phyloP scores from a whole-genome alignment of 2,797 vertebrate genomes.

The Remorina albescens region DNA sequence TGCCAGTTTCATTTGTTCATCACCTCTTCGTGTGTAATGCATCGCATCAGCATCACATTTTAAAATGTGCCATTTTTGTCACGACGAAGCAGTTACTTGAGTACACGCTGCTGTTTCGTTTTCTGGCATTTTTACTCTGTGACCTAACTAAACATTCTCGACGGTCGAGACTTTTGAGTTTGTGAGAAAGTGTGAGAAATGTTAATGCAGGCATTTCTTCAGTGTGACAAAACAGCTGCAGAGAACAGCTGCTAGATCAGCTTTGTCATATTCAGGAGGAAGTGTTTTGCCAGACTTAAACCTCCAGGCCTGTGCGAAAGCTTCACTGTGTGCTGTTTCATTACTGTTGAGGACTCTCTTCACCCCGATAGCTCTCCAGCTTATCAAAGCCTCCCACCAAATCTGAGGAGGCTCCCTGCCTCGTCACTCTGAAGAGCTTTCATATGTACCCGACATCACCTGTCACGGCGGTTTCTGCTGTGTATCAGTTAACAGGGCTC shows the following conservation, averaged over 20 bases:
- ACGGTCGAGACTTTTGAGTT: conserved; percentile 19
- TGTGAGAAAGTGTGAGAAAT: conserved; percentile 48
- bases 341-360: conserved; percentile 59
- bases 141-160: neutral
- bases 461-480: conserved; percentile 65
- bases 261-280: conserved; percentile 52
- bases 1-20: neutral
- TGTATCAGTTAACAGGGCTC: conserved; percentile 54
- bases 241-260: conserved; percentile 62
- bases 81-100: neutral
- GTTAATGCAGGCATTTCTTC: conserved; percentile 33
- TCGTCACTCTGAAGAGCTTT: conserved; percentile 68
- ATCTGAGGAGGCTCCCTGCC: conserved; percentile 58
- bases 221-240: conserved; percentile 61
- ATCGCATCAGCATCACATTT: neutral
- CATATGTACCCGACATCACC: conserved; percentile 66
- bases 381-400: conserved; percentile 64
- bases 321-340: conserved; percentile 49
- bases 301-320: conserved; percentile 40
- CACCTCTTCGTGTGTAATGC: neutral
- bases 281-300: conserved; percentile 62
- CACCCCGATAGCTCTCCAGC: conserved; percentile 54
- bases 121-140: neutral
- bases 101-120: neutral
- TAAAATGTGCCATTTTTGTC: neutral